Percentiles rank a stretch among this genome's conserved stretches.
phyloP scores from a whole-genome alignment of 2,888 invertebrate species.

The Phortica okadai region DNA sequence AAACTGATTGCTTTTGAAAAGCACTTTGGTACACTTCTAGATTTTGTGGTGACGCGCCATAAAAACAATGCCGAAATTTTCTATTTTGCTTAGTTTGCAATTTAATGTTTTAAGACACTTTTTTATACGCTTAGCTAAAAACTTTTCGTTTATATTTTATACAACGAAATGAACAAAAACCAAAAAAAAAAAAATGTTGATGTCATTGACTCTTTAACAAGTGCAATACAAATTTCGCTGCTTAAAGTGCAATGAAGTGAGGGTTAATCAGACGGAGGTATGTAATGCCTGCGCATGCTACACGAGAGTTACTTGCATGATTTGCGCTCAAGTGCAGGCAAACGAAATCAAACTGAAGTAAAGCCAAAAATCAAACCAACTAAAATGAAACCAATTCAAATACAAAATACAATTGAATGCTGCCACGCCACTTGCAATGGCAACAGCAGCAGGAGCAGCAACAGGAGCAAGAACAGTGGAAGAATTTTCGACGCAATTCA shows the following conservation, averaged over 20 bases:
- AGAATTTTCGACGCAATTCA: background rate
- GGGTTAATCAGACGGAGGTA: background rate
- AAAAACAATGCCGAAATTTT: background rate
- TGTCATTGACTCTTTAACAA: background rate
- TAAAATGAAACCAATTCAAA: background rate
- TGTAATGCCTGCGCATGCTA: no score
- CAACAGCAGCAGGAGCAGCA: background rate
- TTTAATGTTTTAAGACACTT: background rate
- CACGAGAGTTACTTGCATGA: background rate
- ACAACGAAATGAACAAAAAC: no score
- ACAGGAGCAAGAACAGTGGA: background rate
- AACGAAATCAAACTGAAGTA: background rate
- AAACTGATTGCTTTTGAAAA: background rate
- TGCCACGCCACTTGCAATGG: background rate
- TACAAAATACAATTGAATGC: background rate
- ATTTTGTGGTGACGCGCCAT: background rate
- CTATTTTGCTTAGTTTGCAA: background rate
- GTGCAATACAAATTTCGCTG: slow-evolving; percentile 38
- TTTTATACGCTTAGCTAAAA: no score
- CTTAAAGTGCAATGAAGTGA: background rate
- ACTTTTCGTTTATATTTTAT: no score
- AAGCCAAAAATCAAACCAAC: background rate
- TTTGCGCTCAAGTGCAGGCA: background rate
- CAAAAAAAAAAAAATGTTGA: no score
- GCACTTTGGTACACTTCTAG: background rate